Evolutionary conservation across 2,113 vertebrate genomes (phyloP).

Genomic region (Abramis brama): DNA sequence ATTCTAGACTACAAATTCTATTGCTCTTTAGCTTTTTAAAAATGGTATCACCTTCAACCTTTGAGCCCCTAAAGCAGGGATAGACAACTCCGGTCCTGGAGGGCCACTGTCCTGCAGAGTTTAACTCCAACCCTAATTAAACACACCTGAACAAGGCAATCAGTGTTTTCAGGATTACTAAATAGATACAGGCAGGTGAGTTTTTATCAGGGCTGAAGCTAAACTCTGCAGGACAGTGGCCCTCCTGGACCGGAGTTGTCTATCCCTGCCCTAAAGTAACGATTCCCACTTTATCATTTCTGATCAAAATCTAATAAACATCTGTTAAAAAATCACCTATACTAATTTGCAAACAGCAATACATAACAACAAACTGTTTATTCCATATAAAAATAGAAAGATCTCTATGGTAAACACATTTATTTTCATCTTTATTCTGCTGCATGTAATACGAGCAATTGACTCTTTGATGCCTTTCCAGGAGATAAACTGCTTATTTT

Average conservation of each 20-base stretch:
- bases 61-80: background rate
- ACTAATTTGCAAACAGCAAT: background rate
- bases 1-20: background rate
- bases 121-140: too few species aligned
- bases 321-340: background rate
- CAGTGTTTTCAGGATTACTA: too few species aligned
- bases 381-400: constrained; percentile 17
- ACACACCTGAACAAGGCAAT: too few species aligned
- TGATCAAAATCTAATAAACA: background rate
- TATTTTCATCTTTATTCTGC: constrained; percentile 56
- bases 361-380: constrained; percentile 5
- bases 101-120: too few species aligned
- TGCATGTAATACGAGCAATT: constrained; percentile 50
- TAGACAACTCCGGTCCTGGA: too few species aligned
- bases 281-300: background rate
- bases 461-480: constrained; percentile 57
- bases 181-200: too few species aligned
- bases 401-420: constrained; percentile 51
- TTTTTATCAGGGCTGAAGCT: too few species aligned
- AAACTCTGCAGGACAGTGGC: too few species aligned
- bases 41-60: background rate
- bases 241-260: too few species aligned
- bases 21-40: background rate
- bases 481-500: constrained; percentile 64
- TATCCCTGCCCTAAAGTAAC: background rate